A percentile compares a stretch with the other conserved stretches of the same genome.
These are phyloP conservation scores for Pristiophorus japonicus DNA, from an alignment of 2,113 vertebrate genomes.

Conservation along the genomic window DNA sequence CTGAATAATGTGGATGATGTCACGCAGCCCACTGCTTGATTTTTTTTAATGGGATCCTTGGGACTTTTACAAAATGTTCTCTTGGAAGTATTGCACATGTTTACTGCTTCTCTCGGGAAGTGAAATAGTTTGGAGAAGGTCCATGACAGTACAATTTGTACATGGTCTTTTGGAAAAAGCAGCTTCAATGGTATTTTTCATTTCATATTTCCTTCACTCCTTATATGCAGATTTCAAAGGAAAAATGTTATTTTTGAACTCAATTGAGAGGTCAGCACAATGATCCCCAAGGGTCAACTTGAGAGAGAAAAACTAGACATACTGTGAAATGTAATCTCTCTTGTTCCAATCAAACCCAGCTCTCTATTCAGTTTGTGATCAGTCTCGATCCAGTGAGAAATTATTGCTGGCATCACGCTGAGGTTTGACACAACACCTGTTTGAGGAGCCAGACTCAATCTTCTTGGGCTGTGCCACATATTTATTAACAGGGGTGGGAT, in stretches of 20 bases:
- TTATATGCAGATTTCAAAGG: background rate
- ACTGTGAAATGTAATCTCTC: background rate
- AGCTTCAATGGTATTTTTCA: background rate
- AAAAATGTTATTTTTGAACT: background rate
- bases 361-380: background rate
- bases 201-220: background rate
- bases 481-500: background rate
- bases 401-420: background rate
- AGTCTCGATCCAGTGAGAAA: background rate
- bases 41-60: background rate
- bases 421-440: background rate
- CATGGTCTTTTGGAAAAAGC: background rate
- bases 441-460: background rate
- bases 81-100: background rate
- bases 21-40: background rate
- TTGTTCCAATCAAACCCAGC: background rate
- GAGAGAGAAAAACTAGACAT: background rate
- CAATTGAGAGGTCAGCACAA: background rate
- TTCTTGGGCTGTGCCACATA: background rate
- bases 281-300: background rate
- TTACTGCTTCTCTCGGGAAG: background rate
- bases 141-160: background rate
- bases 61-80: background rate
- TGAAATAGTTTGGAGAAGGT: background rate
- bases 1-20: background rate